Conservation (phyloP, 1,140 invertebrate species). For the Colletes gigas region DNA sequence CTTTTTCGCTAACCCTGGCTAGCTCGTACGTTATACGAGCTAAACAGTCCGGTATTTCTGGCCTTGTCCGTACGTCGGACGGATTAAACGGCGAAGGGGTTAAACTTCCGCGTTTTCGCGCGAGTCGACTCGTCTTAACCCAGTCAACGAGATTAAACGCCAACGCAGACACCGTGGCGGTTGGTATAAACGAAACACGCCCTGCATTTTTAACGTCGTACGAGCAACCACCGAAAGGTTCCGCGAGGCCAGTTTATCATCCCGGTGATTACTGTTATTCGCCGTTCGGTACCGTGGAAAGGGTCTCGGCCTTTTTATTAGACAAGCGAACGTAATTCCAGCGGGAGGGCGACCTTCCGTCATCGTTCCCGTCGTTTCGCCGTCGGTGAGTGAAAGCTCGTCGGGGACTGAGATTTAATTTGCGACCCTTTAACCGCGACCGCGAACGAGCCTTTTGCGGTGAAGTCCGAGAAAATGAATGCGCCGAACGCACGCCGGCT, state of each 20-base stretch:
- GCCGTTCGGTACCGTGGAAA: conserved; percentile 1
- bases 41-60: no score
- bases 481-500: background rate
- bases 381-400: conserved; percentile 38
- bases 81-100: no score
- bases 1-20: no score
- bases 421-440: conserved; percentile 53
- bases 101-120: no score
- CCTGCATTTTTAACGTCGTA: background rate
- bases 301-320: conserved; percentile 50
- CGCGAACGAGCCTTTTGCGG: conserved; percentile 42
- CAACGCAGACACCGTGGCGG: background rate
- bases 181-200: background rate
- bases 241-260: conserved; percentile 10
- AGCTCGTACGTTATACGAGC: no score
- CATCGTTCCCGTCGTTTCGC: conserved; percentile 14
- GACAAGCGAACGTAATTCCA: conserved; percentile 42
- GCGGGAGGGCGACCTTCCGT: background rate
- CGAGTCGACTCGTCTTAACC: no score
- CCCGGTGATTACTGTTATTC: conserved; percentile 52
- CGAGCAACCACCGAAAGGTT: background rate
- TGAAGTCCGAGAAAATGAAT: conserved; percentile 49
- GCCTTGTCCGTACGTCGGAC: no score
- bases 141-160: no score
- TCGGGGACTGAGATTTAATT: conserved; percentile 49